Base-by-base conservation (phyloP, 2,888 invertebrate genomes). In the Teleogryllus oceanicus region DNA sequence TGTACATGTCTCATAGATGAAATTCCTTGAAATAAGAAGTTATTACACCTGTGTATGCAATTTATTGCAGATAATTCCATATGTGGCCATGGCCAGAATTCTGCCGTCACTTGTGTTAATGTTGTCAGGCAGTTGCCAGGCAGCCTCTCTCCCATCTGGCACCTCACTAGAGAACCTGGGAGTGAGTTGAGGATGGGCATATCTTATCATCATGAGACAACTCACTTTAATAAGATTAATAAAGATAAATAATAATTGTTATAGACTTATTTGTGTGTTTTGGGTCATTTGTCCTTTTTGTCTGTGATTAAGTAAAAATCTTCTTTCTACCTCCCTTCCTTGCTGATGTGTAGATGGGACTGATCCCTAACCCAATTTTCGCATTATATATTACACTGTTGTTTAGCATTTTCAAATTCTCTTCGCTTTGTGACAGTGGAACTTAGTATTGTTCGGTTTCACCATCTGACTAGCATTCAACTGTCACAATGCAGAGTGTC, bases 231-330 rank as follows among this genome's bases (percentile, higher is more conserved):
- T 78, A 75, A 80, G 51, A 75, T 49, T 62, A 49, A 78, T 24
- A 78, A 78, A 75, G 49, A 62, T 77, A 24, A 75, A 78, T 78
- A 78, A 78, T 80, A 75, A 80, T 75, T 80, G 50, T 79, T 49
- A 50, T 79, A 79, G 49, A 76, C 76, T 78, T 50, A 37, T 80
- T 80, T 78, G 75, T 80, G 78, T 80, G 74, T 80, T 80, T 79
- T 80, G 77, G 78, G 74, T 78, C 77, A 75, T 21, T 74, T 20
- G 50, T 76, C 50, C 77, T 49, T 80, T 80, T 77, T 78, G 50
- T 78, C 80, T 80, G 78, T 80, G 78, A 80, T 80, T 78, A 74
- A 79, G 75, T 79, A 79, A 21, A 62, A 13, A 18, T 62, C n/a
- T 62, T 62, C 62, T 11, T 62, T 62, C 62, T 62, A n/a, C 62